Evolutionary conservation across 2,113 vertebrate genomes (phyloP), one percentile per base, ranked within the genome.

Genomic region (Etheostoma cragini): DNA sequence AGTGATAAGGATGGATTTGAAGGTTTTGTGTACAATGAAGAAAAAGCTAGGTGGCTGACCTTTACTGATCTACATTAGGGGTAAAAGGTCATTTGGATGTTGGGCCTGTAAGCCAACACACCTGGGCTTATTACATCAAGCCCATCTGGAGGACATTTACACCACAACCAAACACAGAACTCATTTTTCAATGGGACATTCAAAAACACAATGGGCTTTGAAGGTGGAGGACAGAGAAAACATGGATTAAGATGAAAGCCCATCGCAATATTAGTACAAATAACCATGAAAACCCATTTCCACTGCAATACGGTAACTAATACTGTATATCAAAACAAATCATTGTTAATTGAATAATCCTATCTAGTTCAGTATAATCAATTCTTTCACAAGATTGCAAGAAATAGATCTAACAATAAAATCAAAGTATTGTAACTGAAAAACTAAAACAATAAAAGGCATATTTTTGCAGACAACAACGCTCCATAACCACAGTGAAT

Each of bases 61-160:
- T 87, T 84, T 47, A 24, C 64, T 80, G 78, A 81, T 82, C 80
- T 82, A 78, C 70, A 78, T 66, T n/a, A 33, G 22, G 56, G 68
- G 72, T 88, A 60, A 88, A 85, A 85, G 83, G 86, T 91, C 58
- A 75, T 66, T 42, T 74, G 64, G 60, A 86, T 73, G 65, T 68
- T 81, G 78, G 85, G 85, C 33, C 76, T 88, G 49, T 74, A 80
- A 87, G 81, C 75, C 80, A 62, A 79, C 53, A 80, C 84, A 88
- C 88, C 87, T 90, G 80, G 71, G 73, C 63, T 62, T 80, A 85
- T 75, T 78, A 75, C 82, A 85, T 82, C 70, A 75, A 80, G 52
- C 49, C 85, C 85, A 91, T 87, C 83, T 87, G 90, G 78, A 86
- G 75, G 58, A 82, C 50, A 78, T 89, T 91, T 79, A 73, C 16